These are phyloP conservation scores for Calvadosia cruxmelitensis DNA, from an alignment of 30 jellyfish, hydroid and myxozoan genomes.

Conservation along the genomic window DNA sequence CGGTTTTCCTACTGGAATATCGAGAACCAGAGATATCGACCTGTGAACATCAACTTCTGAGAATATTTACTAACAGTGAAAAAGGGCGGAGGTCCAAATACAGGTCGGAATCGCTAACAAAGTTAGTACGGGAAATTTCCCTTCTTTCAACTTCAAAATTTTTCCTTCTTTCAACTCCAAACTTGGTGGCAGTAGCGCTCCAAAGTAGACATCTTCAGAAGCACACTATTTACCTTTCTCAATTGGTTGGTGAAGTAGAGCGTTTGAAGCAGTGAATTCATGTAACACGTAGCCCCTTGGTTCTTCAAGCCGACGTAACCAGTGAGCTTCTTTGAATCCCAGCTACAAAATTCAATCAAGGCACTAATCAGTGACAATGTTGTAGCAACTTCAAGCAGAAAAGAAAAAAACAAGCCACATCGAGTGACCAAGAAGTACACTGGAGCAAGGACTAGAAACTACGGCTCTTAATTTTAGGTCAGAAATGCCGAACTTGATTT, in stretches of 20 bases:
- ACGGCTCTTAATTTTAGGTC: neutral
- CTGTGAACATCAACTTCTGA: too few species aligned
- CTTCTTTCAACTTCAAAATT: too few species aligned
- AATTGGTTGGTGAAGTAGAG: slow-evolving; percentile 71
- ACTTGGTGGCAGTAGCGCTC: too few species aligned
- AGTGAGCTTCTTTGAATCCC: slow-evolving; percentile 96
- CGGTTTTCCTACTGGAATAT: too few species aligned
- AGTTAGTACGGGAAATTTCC: too few species aligned
- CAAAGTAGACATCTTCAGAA: neutral
- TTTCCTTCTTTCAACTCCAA: too few species aligned
- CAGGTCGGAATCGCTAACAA: too few species aligned
- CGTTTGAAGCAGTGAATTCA: slow-evolving; percentile 97
- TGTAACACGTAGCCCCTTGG: slow-evolving; percentile 99
- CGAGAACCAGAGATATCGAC: too few species aligned
- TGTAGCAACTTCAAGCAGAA: too few species aligned
- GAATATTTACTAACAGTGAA: too few species aligned
- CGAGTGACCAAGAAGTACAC: neutral
- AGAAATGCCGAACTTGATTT: neutral
- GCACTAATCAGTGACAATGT: too few species aligned
- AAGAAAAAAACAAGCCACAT: neutral
- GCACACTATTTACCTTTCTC: slow-evolving; percentile 57
- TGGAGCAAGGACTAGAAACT: neutral
- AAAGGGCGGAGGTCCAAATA: too few species aligned
- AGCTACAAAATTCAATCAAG: slow-evolving; percentile 56
- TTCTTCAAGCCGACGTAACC: slow-evolving; percentile 92